Evolutionary conservation across 1,140 invertebrate genomes (phyloP), one percentile per base, ranked within the genome.

Genomic region (Drosophila sechellia): DNA sequence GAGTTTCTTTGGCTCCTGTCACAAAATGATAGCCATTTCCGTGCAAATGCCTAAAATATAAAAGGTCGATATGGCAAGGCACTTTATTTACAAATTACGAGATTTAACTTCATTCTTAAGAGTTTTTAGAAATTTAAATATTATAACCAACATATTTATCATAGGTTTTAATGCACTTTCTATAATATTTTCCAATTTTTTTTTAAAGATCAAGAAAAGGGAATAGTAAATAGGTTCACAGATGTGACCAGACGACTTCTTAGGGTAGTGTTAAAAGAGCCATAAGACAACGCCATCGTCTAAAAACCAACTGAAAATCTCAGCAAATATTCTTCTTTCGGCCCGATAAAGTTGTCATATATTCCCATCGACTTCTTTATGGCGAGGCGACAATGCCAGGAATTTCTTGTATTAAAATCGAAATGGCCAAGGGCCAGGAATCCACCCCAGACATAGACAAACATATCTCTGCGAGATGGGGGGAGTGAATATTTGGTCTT

Each of bases 391-490:
- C 76, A 89, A 83, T 89, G 83, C 53, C 52, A 49, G 84, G 83
- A 87, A 87, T 87, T 89, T 89, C 56, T 79, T 83, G 83, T 87
- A 87, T 87, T 87, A 87, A 85, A 86, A 79, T 89, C 83, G 83
- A 87, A 86, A 87, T 83, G 45, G 76, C 79, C 46, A 45, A 15
- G 68, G 49, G 56, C 39, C 59, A 54, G 60, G 13, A 43, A 49
- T 48, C 74, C 35, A 70, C 35, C 66, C 63, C 55, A 40, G 49
- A 60, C 43, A 54, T 42, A 35, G 54, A 57, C 64, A 40, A 43
- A 60, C 27, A 48, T 76, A 34, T 61, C 40, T 43, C 22, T 8
- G 31, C 25, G 50, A 50, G 25, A 35, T 15, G 34, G 22, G 42
- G 56, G n/a, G 12, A 50, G 57, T 25, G 8, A 4, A 42, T 73